These are phyloP conservation scores for Tenthredo notha DNA, from an alignment of 2,888 invertebrate genomes.

Conservation along the genomic window DNA sequence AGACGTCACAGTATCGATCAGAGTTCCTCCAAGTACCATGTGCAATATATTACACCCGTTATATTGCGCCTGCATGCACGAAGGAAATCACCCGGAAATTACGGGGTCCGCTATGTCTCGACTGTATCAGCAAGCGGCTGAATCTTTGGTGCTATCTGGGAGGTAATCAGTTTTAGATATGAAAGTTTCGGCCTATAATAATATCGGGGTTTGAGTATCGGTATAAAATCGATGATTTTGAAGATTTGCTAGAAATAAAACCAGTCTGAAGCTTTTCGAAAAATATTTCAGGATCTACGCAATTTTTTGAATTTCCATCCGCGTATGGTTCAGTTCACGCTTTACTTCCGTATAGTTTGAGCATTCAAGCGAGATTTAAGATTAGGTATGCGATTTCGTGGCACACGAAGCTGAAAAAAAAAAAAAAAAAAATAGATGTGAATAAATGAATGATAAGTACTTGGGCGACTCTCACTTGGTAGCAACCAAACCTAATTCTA, in stretches of 20 bases:
- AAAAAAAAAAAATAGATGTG: background rate
- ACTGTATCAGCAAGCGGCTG: constrained; percentile 85
- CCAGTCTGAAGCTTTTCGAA: background rate
- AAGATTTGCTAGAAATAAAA: background rate
- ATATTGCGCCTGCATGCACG: constrained; percentile 88
- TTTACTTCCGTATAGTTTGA: background rate
- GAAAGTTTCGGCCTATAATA: background rate
- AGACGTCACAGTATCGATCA: constrained; percentile 87
- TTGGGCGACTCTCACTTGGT: constrained; percentile 8
- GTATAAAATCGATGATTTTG: background rate
- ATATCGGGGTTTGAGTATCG: background rate
- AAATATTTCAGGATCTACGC: background rate
- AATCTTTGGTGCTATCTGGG: constrained; percentile 80
- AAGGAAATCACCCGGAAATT: constrained; percentile 81
- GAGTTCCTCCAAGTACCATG: constrained; percentile 83
- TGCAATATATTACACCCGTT: constrained; percentile 86
- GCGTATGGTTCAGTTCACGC: background rate
- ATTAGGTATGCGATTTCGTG: background rate
- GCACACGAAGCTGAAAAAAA: background rate
- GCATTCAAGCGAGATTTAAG: background rate
- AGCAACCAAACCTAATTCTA: constrained; percentile 2
- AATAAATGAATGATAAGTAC: constrained; percentile 38
- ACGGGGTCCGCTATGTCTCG: constrained; percentile 82
- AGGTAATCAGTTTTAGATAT: constrained; percentile 69
- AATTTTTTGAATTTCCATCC: background rate